Base-by-base conservation (phyloP, 2,797 vertebrate genomes). In the Mycteria americana region DNA sequence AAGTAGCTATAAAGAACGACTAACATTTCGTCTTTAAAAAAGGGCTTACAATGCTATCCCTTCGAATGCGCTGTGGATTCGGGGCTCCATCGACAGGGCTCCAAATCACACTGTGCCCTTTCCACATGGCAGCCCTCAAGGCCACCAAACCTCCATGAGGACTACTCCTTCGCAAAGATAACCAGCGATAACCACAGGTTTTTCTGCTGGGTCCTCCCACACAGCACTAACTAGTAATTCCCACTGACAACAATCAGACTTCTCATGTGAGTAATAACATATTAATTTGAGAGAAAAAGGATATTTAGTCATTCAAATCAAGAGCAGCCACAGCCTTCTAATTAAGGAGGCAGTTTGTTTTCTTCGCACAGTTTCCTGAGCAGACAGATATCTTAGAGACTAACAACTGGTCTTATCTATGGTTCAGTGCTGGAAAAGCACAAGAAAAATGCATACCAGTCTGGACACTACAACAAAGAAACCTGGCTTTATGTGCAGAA, bases 261-360 rank as follows among this genome's bases (percentile, higher is more conserved):
- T 91, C 65, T 81, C 41, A 39, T 88, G 85, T 72, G 68, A 88
- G 57, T 91, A 93, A 91, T 78, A 88, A 79, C 43, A 35, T 43
- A 86, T 69, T 87, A 85, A 87, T 87, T 35, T 88, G 72, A 92
- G 68, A 83, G 48, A 88, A 93, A 87, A 60, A 41, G 48, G 22
- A 45, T 76, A 91, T 80, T 80, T 78, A 89, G 57, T 68, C 86
- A 89, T 83, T 94, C 81, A 83, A 68, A 85, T 37, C 48, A 73
- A 75, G 21, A 96, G 56, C 48, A 87, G 73, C 25, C 69, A 48
- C 56, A 90, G 48, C 21, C 37, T 82, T 60, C 74, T 90, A 93
- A 95, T 79, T 87, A 92, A 87, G 84, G 79, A 89, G 90, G 57
- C 62, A 64, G 78, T 80, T 88, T 93, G 64, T 92, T 95, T 95